Evolutionary conservation across 2,797 vertebrate genomes (phyloP).

Genomic region (Sebastes steindachneri): DNA sequence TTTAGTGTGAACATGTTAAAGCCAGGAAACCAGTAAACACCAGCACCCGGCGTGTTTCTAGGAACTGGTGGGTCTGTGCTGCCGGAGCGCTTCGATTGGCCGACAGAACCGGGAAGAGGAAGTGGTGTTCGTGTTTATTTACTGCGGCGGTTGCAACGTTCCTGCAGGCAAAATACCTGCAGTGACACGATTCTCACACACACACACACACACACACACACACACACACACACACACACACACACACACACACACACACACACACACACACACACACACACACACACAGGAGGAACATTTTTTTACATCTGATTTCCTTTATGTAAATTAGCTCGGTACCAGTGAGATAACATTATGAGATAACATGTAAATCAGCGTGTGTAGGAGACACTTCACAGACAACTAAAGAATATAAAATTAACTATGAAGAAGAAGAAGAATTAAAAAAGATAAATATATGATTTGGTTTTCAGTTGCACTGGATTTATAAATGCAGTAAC

Average conservation of each 20-base stretch:
- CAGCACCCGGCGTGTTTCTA: slow-evolving; percentile 48
- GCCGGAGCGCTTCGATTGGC: neutral
- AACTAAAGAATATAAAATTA: neutral
- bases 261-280: neutral
- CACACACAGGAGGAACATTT: neutral
- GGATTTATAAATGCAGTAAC: neutral
- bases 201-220: neutral
- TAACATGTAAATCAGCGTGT: neutral
- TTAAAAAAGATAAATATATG: neutral
- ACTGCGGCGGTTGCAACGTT: slow-evolving; percentile 32
- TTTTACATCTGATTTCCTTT: slow-evolving; percentile 26
- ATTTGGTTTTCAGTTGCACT: neutral
- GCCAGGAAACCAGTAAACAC: slow-evolving; percentile 43
- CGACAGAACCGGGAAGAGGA: slow-evolving; percentile 56
- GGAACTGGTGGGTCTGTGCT: slow-evolving; percentile 33
- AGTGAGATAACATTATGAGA: neutral
- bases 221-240: neutral
- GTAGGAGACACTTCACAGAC: neutral
- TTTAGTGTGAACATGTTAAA: neutral
- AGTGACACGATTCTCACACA: neutral
- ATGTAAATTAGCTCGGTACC: neutral
- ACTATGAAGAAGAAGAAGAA: neutral
- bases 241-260: neutral
- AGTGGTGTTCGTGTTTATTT: slow-evolving; percentile 55
- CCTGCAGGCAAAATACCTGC: slow-evolving; percentile 45